Evolutionary conservation across 2,113 vertebrate genomes (phyloP).

Genomic region (Tragelaphus buxtoni): DNA sequence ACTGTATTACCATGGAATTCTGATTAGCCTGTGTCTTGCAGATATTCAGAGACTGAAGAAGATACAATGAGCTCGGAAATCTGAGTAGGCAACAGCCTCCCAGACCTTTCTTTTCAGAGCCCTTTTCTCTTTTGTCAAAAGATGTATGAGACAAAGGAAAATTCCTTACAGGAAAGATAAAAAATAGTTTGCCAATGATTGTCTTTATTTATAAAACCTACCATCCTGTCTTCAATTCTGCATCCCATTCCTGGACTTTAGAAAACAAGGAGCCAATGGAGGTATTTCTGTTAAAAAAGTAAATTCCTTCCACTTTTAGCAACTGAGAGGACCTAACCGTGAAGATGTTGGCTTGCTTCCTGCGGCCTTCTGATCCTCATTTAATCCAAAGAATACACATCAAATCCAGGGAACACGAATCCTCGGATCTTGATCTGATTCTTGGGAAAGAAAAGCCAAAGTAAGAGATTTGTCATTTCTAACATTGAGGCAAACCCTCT

Average conservation of each 20-base stretch:
- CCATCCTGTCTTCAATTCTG: not conserved
- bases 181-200: not conserved
- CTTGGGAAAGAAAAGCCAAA: not conserved
- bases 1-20: not conserved
- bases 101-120: not conserved
- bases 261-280: not conserved
- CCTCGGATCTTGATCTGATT: not conserved
- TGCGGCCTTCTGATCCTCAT: not conserved
- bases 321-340: not conserved
- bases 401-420: not conserved
- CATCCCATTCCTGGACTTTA: not conserved
- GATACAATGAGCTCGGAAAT: not conserved
- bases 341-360: not conserved
- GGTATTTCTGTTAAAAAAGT: not conserved
- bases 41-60: not conserved
- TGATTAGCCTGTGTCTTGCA: not conserved
- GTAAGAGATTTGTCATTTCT: not conserved
- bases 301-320: not conserved
- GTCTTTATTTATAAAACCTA: not conserved
- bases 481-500: not conserved
- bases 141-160: not conserved
- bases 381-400: not conserved
- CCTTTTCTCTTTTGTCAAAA: not conserved
- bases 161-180: not conserved
- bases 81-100: not conserved